A percentile compares a stretch with the other conserved stretches of the same genome.
These are phyloP conservation scores for Ovis aries DNA, from an alignment of 2,113 vertebrate genomes.

Conservation along the genomic window DNA sequence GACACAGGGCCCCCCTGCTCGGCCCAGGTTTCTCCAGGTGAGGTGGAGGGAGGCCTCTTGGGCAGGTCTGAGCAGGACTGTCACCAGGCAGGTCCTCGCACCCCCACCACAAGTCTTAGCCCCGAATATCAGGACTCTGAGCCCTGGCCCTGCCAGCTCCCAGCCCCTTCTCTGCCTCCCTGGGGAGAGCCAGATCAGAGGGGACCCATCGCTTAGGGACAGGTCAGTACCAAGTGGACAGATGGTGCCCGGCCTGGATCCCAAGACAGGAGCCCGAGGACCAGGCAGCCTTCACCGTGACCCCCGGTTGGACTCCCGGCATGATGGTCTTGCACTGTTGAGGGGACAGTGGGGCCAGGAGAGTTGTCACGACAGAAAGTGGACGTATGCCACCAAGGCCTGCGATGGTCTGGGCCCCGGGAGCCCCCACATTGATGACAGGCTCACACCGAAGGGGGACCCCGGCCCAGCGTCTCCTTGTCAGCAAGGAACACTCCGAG, in stretches of 20 bases:
- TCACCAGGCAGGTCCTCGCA: not conserved
- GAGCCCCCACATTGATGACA: not conserved
- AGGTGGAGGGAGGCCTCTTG: not conserved
- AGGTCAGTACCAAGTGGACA: not conserved
- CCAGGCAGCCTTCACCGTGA: not conserved
- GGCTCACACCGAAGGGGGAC: not conserved
- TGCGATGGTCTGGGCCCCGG: not conserved
- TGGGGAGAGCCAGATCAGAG: not conserved
- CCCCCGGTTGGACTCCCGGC: not conserved
- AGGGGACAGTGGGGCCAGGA: not conserved
- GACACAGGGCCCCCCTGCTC: not conserved
- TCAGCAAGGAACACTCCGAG: not conserved
- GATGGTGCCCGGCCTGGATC: rapidly evolving
- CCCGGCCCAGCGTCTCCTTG: not conserved
- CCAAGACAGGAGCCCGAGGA: not conserved
- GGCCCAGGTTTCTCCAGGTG: not conserved
- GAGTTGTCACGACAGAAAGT: not conserved
- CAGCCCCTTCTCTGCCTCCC: not conserved
- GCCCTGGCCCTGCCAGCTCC: not conserved
- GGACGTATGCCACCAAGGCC: not conserved
- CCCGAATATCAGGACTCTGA: not conserved
- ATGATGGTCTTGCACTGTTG: rapidly evolving
- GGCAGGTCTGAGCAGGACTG: no score
- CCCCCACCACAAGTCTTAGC: not conserved
- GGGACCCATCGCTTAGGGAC: not conserved